These are phyloP conservation scores for Heteractis magnifica DNA, from an alignment of 92 coral and sea anemone species.

Conservation along the genomic window DNA sequence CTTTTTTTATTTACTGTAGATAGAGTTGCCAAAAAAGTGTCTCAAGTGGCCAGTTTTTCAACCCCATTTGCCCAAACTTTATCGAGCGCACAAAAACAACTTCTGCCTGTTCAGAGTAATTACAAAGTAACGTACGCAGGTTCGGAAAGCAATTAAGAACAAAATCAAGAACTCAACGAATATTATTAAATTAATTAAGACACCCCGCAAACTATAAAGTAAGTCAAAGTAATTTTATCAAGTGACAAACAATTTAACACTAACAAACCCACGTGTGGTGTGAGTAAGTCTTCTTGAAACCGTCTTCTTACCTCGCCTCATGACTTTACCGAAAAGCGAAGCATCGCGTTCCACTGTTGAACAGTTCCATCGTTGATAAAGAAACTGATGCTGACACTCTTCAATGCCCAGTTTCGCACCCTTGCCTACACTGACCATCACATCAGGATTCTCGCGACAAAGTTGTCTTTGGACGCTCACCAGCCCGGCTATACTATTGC, in stretches of 20 bases:
- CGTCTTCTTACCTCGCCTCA: slow-evolving; percentile 67
- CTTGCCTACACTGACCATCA: slow-evolving; percentile 94
- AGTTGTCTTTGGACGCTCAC: slow-evolving; percentile 81
- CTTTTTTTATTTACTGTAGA: background rate
- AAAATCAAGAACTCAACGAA: background rate
- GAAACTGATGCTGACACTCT: slow-evolving; percentile 89
- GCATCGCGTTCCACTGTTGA: slow-evolving; percentile 89
- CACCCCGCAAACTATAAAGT: background rate
- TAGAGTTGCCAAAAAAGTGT: background rate
- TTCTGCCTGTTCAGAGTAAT: background rate
- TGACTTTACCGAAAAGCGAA: slow-evolving; percentile 92
- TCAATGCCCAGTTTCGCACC: slow-evolving; percentile 92
- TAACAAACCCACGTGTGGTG: slow-evolving; percentile 1
- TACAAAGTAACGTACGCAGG: background rate
- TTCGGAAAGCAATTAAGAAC: background rate
- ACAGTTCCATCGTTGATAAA: slow-evolving; percentile 92
- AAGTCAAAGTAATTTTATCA: slow-evolving; percentile 4
- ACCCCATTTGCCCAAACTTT: background rate
- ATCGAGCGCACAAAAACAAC: background rate
- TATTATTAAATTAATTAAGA: background rate
- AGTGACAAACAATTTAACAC: background rate
- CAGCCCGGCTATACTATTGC: slow-evolving; percentile 82
- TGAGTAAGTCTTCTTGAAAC: background rate
- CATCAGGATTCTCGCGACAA: slow-evolving; percentile 93
- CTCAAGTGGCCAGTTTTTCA: background rate